Percentiles rank a stretch among this genome's conserved stretches.
Conservation (phyloP, 1,140 invertebrate species). For the Acromyrmex charruanus region DNA sequence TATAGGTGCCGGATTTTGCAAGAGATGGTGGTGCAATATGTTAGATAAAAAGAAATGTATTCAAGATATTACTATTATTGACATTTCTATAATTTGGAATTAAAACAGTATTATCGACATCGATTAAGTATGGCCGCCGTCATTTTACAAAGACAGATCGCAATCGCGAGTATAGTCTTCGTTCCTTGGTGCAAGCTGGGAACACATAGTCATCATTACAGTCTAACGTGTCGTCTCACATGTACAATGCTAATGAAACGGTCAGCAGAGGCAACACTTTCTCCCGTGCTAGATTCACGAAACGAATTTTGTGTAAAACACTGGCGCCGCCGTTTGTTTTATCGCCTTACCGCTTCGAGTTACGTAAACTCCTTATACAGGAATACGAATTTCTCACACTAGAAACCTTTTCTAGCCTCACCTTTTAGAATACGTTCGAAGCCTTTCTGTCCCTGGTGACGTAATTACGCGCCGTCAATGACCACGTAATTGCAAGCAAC, state of each 20-base stretch:
- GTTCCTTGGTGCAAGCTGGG: background rate
- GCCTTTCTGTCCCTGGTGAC: slow-evolving; percentile 40
- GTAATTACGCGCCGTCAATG: slow-evolving; percentile 54
- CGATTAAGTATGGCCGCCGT: no score
- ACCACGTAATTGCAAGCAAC: slow-evolving; percentile 49
- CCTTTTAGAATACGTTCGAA: slow-evolving; percentile 17
- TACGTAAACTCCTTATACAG: slow-evolving; percentile 51
- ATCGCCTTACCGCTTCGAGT: slow-evolving; percentile 9
- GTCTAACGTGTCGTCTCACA: slow-evolving; percentile 20
- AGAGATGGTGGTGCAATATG: no score
- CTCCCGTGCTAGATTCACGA: slow-evolving; percentile 56
- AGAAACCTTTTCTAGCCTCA: slow-evolving; percentile 33
- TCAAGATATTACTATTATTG: no score
- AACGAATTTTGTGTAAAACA: slow-evolving; percentile 57
- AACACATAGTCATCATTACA: background rate
- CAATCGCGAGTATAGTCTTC: background rate
- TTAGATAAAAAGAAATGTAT: no score
- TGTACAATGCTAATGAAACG: slow-evolving; percentile 43
- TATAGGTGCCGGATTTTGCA: no score
- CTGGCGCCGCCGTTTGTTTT: slow-evolving; percentile 1
- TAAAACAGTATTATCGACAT: no score
- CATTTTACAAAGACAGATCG: background rate
- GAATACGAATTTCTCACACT: slow-evolving; percentile 58
- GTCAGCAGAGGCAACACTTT: slow-evolving; percentile 59
- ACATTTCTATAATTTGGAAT: no score